A percentile compares a stretch with the other conserved stretches of the same genome.
phyloP scores from a whole-genome alignment of 2,888 invertebrate genomes.

The Xylophagus ater region DNA sequence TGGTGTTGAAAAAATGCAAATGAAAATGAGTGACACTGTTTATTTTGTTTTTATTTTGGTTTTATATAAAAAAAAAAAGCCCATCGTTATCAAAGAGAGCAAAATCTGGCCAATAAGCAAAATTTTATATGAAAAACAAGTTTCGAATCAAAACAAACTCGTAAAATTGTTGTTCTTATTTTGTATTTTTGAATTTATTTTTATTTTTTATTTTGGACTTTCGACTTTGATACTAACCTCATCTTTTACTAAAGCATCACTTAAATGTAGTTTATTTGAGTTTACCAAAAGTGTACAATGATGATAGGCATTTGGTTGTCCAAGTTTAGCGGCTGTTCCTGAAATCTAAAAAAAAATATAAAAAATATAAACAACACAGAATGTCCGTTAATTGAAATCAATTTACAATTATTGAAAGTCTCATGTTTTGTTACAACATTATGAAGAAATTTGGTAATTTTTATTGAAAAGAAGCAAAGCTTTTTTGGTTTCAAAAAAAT shows the following conservation, averaged over 20 bases:
- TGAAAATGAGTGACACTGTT: too few species aligned
- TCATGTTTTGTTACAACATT: too few species aligned
- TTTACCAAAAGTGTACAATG: conserved; percentile 91
- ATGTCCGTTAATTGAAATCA: too few species aligned
- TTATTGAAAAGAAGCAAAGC: too few species aligned
- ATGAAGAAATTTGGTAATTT: too few species aligned
- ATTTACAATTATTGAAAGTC: too few species aligned
- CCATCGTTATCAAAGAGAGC: too few species aligned
- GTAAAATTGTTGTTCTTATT: conserved; percentile 12
- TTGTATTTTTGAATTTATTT: not conserved
- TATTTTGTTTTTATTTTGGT: too few species aligned
- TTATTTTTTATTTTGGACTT: conserved; percentile 2
- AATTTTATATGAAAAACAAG: conserved; percentile 10
- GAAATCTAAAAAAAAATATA: conserved; percentile 56
- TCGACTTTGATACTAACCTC: conserved; percentile 46
- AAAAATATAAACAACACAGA: too few species aligned
- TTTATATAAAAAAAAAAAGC: too few species aligned
- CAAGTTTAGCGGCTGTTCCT: conserved; percentile 89
- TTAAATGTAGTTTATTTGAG: conserved; percentile 65
- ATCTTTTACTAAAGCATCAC: conserved; percentile 58
- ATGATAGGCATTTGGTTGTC: conserved; percentile 84
- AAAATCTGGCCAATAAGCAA: not conserved
- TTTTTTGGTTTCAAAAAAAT: too few species aligned
- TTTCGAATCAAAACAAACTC: conserved; percentile 17
- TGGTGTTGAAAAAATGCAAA: too few species aligned